phyloP scores from a whole-genome alignment of 2,113 vertebrate genomes.

The Anhinga rufa region DNA sequence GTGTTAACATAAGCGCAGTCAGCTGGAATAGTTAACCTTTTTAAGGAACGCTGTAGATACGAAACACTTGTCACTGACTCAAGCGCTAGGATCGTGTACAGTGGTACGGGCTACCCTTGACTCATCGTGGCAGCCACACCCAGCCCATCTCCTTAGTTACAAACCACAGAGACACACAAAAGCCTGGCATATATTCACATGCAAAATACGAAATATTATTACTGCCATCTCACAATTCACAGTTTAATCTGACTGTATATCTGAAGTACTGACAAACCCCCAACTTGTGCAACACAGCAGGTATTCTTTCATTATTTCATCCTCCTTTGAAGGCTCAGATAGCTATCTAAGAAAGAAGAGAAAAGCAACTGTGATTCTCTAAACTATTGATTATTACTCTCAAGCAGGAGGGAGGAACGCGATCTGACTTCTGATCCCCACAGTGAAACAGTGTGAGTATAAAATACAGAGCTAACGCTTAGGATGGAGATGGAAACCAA shows the following conservation, averaged over 20 bases:
- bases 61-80: background rate
- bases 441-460: background rate
- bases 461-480: background rate
- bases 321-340: conserved; percentile 14
- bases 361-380: background rate
- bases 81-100: background rate
- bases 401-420: background rate
- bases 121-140: background rate
- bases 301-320: background rate
- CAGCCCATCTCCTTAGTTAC: background rate
- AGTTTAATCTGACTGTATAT: background rate
- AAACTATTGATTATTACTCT: background rate
- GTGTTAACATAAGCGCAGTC: background rate
- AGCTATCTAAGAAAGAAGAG: background rate
- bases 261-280: background rate
- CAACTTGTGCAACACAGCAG: background rate
- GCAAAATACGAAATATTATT: background rate
- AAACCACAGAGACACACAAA: background rate
- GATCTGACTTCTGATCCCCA: background rate
- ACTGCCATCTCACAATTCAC: background rate
- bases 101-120: background rate
- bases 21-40: background rate
- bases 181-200: background rate
- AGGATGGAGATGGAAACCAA: background rate
- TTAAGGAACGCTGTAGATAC: background rate